These are phyloP conservation scores for Epinephelus lanceolatus DNA, from an alignment of 2,113 vertebrate species.

Conservation along the genomic window DNA sequence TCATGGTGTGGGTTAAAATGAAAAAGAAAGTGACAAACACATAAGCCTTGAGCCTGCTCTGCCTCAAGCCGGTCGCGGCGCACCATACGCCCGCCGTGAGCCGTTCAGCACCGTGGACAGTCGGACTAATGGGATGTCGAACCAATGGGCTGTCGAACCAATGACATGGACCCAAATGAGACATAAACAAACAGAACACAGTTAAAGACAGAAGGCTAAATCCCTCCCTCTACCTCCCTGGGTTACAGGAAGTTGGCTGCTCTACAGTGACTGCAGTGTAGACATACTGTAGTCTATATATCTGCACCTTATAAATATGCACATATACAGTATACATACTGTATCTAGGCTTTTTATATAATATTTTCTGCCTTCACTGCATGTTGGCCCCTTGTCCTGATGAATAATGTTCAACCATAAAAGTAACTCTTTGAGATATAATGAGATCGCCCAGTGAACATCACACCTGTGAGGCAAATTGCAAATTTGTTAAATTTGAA, in stretches of 20 bases:
- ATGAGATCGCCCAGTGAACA: background rate
- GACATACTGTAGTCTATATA: background rate
- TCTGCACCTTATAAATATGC: background rate
- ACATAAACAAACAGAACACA: background rate
- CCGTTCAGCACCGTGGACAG: too few relatives aligned
- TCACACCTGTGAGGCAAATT: background rate
- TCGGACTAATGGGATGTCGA: too few relatives aligned
- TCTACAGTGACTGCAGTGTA: background rate
- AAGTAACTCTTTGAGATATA: background rate
- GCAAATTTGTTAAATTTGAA: background rate
- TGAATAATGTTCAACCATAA: background rate
- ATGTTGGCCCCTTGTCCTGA: background rate
- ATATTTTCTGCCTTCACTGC: background rate
- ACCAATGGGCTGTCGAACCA: too few relatives aligned
- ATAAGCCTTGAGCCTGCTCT: too few relatives aligned
- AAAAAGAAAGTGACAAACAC: too few relatives aligned
- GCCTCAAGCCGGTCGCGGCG: too few relatives aligned
- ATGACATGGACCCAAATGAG: too few relatives aligned
- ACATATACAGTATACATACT: background rate
- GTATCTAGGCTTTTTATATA: background rate
- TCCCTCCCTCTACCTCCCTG: background rate
- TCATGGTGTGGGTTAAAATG: too few relatives aligned
- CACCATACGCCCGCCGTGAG: too few relatives aligned
- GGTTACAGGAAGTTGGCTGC: background rate
- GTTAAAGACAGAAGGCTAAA: background rate